Conservation (phyloP, 2,888 invertebrate genomes). For the Julus scandinavius region DNA sequence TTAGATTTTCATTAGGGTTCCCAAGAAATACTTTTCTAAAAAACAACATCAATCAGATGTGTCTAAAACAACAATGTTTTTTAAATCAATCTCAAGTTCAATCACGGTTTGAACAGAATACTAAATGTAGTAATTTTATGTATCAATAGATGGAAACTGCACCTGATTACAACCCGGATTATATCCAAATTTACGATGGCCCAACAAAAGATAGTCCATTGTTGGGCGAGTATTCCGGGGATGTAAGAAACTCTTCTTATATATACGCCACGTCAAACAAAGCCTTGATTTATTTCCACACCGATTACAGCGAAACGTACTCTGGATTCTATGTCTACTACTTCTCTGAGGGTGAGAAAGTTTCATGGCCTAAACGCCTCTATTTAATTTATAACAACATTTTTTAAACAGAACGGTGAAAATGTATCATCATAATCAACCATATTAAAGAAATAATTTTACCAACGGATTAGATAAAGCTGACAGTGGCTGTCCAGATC, state of each 20-base stretch:
- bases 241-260: background rate
- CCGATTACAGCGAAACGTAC: background rate
- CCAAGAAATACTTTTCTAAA: no score
- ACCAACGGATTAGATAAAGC: background rate
- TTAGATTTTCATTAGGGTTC: no score
- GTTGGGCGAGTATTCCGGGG: background rate
- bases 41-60: no score
- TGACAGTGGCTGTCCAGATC: background rate
- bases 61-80: no score
- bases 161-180: background rate
- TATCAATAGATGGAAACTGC: background rate
- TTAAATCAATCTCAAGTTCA: no score
- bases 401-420: no score
- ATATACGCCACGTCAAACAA: background rate
- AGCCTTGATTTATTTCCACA: background rate
- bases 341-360: background rate
- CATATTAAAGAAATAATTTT: background rate
- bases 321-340: background rate
- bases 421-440: background rate
- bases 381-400: no score
- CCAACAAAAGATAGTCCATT: background rate
- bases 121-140: background rate
- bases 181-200: slow-evolving; percentile 17
- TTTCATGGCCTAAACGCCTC: no score
- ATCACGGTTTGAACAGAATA: no score